Percentiles rank a stretch among this genome's conserved stretches.
Conservation (phyloP, 2,113 vertebrate genomes). For the Microtus ochrogaster region DNA sequence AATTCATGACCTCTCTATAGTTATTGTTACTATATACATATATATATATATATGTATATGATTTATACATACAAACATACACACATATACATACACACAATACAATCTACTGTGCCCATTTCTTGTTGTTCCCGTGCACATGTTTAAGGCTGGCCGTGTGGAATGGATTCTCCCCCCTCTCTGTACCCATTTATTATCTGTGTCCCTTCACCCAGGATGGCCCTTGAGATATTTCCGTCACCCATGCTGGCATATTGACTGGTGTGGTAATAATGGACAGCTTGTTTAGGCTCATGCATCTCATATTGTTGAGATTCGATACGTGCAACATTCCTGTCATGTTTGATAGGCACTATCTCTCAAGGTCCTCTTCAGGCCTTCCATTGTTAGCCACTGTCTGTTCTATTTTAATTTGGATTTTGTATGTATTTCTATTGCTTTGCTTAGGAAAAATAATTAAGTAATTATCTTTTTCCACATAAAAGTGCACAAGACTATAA, state of each 20-base stretch:
- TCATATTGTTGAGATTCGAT: background rate
- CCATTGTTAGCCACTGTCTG: background rate
- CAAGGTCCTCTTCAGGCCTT: background rate
- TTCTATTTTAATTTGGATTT: background rate
- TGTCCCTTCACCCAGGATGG: no score
- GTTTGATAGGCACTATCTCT: background rate
- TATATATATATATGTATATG: background rate
- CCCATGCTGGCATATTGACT: no score
- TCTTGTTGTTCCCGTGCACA: no score
- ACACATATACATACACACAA: background rate
- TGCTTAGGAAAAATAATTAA: background rate
- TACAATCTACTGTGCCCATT: background rate
- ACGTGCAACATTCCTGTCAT: background rate
- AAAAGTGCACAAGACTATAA: background rate
- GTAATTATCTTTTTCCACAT: background rate
- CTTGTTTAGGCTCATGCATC: background rate
- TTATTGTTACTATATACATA: background rate
- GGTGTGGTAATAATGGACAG: background rate
- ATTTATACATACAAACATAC: background rate
- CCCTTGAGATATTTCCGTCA: background rate
- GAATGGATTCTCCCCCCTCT: no score
- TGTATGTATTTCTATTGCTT: background rate
- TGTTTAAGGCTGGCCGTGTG: background rate
- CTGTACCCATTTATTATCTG: background rate
- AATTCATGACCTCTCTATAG: background rate